Percentiles rank a stretch among this genome's conserved stretches.
These are phyloP conservation scores for Dendrocincla fuliginosa DNA, from an alignment of 2,797 vertebrate genomes.

Conservation along the genomic window DNA sequence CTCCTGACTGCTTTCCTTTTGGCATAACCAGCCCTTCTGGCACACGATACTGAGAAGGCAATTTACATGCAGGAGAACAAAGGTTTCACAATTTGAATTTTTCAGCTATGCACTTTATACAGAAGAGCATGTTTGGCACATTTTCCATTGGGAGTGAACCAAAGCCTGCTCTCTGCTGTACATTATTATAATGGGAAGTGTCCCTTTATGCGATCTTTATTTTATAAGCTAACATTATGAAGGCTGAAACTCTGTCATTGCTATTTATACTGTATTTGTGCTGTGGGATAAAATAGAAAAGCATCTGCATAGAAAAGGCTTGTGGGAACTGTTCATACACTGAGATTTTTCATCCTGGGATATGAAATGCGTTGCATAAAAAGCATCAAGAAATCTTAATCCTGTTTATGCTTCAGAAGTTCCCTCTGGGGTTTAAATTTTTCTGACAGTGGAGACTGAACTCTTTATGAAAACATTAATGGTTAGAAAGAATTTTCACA, in stretches of 20 bases:
- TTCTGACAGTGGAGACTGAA: constrained; percentile 8
- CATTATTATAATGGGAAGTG: constrained; percentile 2
- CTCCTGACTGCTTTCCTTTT: neutral
- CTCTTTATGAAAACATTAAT: constrained; percentile 36
- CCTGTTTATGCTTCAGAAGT: constrained; percentile 52
- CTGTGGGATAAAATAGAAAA: constrained; percentile 35
- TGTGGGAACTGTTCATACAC: constrained; percentile 5
- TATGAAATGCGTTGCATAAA: constrained; percentile 12
- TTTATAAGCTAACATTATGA: constrained; percentile 22
- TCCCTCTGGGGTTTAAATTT: constrained; percentile 9
- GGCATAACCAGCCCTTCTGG: neutral
- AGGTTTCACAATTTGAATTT: constrained; percentile 22
- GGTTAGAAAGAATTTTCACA: constrained; percentile 13
- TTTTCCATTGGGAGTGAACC: constrained; percentile 1
- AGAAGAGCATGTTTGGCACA: neutral
- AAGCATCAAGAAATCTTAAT: constrained; percentile 54
- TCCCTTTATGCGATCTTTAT: constrained; percentile 13
- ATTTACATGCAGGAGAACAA: constrained; percentile 25
- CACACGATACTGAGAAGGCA: neutral
- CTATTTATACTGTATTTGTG: constrained; percentile 43
- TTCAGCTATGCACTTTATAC: neutral
- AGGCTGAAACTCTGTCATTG: constrained; percentile 31
- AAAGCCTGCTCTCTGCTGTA: constrained; percentile 11
- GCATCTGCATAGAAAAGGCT: constrained; percentile 24
- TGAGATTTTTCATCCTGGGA: neutral